Base-by-base conservation (phyloP, 2,113 vertebrate species). In the Apodemus sylvaticus region DNA sequence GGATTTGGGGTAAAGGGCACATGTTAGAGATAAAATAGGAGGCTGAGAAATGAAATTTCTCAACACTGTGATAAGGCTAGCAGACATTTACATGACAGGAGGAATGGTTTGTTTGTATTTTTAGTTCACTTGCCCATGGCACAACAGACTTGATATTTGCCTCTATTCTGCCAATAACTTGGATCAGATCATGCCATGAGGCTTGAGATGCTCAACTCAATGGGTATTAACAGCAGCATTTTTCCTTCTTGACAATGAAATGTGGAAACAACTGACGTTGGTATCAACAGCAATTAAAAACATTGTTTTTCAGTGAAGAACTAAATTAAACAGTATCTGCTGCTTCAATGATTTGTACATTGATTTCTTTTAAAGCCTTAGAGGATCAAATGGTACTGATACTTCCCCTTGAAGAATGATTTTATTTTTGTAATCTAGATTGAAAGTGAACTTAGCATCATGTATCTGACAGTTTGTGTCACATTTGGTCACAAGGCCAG, bases 351-450 rank as follows among this genome's bases (percentile, higher is more conserved):
- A 20, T 9, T n/a, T 22, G 45, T 58, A 22, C 62, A 36, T 73
- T 53, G 68, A 70, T 70, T 55, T 97, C 48, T 20, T 90, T 87
- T 87, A 93, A 87, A 60, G 86, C 7, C 74, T 36, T 55, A 73
- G 24, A 83, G 17, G 86, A 39, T 58, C 73, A 83, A 64, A 85
- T 42, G 20, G 53, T 79, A 3, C 24, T 82, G 4, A 48, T 51
- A 51, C 31, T 81, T 92, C 34, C 7, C 51, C 51, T 55, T 55
- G 14, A 64, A 45, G 11, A 3, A 45, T 20, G 1, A 76, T 70
- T 85, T 74, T 79, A 64, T 85, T 74, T 79, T 90, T 86, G 20
- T 53, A 71, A 82, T 74, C 89, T 8, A 53, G 42, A 86, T 17
- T 83, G 51, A 62, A 90, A 82, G 3, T 39, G 45, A 97, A 90